Evolutionary conservation across 2,113 vertebrate species (phyloP).

Genomic region (Emberiza fucata): DNA sequence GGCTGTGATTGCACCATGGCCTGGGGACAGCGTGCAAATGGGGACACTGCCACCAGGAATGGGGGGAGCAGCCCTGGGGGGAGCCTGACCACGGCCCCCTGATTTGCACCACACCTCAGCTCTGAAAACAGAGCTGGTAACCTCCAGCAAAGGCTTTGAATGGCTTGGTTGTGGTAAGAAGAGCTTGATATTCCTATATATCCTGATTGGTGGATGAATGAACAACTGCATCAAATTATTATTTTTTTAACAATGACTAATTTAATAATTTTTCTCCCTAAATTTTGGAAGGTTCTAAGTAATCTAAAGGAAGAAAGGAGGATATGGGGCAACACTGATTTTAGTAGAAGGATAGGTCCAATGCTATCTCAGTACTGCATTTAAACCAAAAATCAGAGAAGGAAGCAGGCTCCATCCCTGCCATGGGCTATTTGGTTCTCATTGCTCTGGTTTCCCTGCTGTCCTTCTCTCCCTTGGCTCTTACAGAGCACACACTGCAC

Average conservation of each 20-base stretch:
- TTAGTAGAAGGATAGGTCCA: not conserved
- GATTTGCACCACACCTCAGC: not conserved
- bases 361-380: not conserved
- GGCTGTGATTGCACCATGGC: not conserved
- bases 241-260: not conserved
- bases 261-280: not conserved
- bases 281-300: not conserved
- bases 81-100: not conserved
- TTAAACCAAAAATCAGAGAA: not conserved
- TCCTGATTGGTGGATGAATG: not conserved
- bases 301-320: not conserved
- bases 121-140: not conserved
- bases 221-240: not conserved
- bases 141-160: not conserved
- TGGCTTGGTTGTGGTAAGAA: not conserved
- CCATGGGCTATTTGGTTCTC: not conserved
- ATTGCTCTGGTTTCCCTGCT: not conserved
- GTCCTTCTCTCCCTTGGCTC: not conserved
- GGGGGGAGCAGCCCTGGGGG: not conserved
- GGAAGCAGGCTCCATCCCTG: not conserved
- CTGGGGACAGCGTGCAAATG: not conserved
- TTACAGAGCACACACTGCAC: constrained; percentile 21
- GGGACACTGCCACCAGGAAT: not conserved
- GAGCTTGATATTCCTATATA: not conserved
- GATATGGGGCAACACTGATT: not conserved